Base-by-base conservation (phyloP, 2,888 invertebrate species). In the Maniola hyperantus region DNA sequence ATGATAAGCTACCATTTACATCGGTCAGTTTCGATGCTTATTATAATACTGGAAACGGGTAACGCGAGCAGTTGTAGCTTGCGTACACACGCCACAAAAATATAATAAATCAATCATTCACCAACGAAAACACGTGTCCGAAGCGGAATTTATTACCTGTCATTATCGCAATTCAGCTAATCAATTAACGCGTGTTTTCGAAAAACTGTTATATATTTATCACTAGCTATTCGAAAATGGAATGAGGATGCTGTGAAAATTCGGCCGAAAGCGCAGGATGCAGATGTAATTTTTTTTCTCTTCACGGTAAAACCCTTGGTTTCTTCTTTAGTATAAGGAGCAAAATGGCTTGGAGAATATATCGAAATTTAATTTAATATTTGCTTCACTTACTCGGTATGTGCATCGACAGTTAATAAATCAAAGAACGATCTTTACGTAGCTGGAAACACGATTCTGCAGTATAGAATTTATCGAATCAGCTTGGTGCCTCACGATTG, bases 401-500 rank as follows among this genome's bases (percentile, higher is more conserved):
- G 68, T 69, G 75, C 72, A 79, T 80, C 74, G 83, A 81, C 81
- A 79, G 78, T 72, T 79, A 78, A 91, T 89, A 88, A 89, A 89
- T 92, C 91, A 90, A 81, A 74, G 73, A 78, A 74, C 74, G 71
- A 64, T 67, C 67, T 66, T 48, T 71, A 69, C 71, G 77, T 75
- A 77, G 78, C 79, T 80, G 75, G 80, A 81, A 82, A 83, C 87
- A 90, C 89, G 89, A 88, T 88, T 88, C 87, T 83, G 86, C 87
- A 82, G 84, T 80, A 80, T 80, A 80, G 84, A 84, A 88, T 88
- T 85, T 83, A 88, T 89, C 85, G 85, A 88, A 89, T 77, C 91
- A 89, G 91, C 91, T 91, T 91, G 91, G 82, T 85, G 87, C 88
- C 91, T 91, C 92, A 91, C 91, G 92, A 88, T 76, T 76, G 69